Evolutionary conservation across 2,888 invertebrate genomes (phyloP).

Genomic region (Oxystoma pomonae): DNA sequence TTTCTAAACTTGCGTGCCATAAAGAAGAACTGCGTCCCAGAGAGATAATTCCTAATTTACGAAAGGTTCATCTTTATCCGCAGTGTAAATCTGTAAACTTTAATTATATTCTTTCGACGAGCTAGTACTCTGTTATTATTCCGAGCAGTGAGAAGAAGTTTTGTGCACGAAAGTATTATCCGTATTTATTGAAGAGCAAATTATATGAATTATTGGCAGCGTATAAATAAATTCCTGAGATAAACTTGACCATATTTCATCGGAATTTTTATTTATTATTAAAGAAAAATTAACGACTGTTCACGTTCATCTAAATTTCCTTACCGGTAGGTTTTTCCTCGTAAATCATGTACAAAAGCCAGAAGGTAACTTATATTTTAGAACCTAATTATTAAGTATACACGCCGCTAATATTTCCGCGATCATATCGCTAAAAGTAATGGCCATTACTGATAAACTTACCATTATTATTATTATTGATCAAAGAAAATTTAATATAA

Average conservation of each 20-base stretch:
- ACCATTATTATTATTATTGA: background rate
- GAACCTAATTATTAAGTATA: constrained; percentile 19
- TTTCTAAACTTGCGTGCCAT: background rate
- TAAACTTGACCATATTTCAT: background rate
- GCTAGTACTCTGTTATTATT: background rate
- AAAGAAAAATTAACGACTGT: constrained; percentile 16
- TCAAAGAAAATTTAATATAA: background rate
- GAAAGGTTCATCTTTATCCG: background rate
- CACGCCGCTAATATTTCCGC: constrained; percentile 19
- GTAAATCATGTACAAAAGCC: constrained; percentile 19
- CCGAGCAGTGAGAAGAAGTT: background rate
- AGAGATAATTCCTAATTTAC: background rate
- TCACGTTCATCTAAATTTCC: constrained; percentile 22
- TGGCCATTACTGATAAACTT: constrained; percentile 12
- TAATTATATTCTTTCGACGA: background rate
- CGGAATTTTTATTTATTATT: background rate
- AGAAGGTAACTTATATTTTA: constrained; percentile 20
- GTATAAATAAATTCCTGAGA: background rate
- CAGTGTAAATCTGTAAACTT: background rate
- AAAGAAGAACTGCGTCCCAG: background rate
- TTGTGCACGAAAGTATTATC: background rate
- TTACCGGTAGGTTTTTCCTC: background rate
- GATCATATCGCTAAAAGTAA: constrained; percentile 17
- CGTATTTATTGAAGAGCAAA: background rate
- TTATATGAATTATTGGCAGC: background rate